Evolutionary conservation across 2,113 vertebrate genomes (phyloP).

Genomic region (Hippopotamus amphibius): DNA sequence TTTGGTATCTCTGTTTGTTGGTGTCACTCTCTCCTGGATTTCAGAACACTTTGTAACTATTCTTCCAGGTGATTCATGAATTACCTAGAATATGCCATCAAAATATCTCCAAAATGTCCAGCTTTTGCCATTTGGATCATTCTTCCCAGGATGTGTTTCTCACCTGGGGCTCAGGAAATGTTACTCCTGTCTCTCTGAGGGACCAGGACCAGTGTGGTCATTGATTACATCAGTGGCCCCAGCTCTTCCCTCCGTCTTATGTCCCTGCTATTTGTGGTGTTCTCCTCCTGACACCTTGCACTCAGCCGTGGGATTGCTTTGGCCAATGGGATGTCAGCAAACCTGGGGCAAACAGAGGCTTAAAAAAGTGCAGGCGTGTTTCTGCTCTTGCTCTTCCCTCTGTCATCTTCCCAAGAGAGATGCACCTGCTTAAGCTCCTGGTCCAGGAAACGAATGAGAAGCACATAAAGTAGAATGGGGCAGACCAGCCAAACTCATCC

Average conservation of each 20-base stretch:
- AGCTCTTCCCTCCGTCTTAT: not conserved
- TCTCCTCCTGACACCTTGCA: rapidly evolving
- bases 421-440: not conserved
- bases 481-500: not conserved
- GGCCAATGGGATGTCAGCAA: not conserved
- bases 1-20: not conserved
- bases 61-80: not conserved
- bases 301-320: not conserved
- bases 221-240: not conserved
- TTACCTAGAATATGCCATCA: not conserved
- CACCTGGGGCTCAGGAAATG: not conserved
- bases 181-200: not conserved
- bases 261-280: rapidly evolving
- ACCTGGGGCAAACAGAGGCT: not conserved
- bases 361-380: rapidly evolving
- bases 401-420: not conserved
- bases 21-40: not conserved
- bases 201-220: not conserved
- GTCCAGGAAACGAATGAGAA: not conserved
- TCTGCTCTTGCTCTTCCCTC: not conserved
- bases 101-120: not conserved
- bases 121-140: not conserved
- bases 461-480: too few relatives aligned
- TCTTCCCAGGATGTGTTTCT: not conserved
- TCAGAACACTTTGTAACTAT: not conserved